A percentile compares a stretch with the other conserved stretches of the same genome.
Evolutionary conservation across 2,113 vertebrate species (phyloP).

Genomic region (Tragelaphus imberbis): DNA sequence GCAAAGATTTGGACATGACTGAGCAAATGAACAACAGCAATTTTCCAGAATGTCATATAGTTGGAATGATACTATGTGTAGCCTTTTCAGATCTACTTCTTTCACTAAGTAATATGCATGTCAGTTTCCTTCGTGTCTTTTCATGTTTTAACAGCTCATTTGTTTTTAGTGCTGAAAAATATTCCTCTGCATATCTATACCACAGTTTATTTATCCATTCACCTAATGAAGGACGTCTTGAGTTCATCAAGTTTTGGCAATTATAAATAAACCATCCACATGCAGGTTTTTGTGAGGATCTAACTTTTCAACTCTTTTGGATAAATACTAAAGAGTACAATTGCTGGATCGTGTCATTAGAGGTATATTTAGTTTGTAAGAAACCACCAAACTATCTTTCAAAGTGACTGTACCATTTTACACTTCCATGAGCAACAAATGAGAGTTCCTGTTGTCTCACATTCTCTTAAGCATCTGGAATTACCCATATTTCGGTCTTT

Average conservation of each 20-base stretch:
- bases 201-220: not conserved
- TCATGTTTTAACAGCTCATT: not conserved
- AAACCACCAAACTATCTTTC: not conserved
- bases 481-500: not conserved
- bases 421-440: not conserved
- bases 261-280: not conserved
- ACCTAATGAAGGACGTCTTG: not conserved
- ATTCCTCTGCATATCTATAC: not conserved
- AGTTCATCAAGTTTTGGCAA: not conserved
- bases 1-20: not conserved
- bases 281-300: not conserved
- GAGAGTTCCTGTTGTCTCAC: not conserved
- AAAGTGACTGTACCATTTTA: not conserved
- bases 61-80: not conserved
- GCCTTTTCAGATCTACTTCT: not conserved
- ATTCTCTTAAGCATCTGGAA: no score
- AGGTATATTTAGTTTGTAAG: not conserved
- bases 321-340: not conserved
- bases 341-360: not conserved
- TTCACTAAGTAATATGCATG: not conserved
- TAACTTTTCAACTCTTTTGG: not conserved
- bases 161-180: not conserved
- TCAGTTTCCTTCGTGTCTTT: not conserved
- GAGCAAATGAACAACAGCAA: not conserved
- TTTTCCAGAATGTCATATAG: not conserved